Evolutionary conservation across 1,140 invertebrate species (phyloP), one percentile per base, ranked within the genome.

Genomic region (Ganaspis sp.): DNA sequence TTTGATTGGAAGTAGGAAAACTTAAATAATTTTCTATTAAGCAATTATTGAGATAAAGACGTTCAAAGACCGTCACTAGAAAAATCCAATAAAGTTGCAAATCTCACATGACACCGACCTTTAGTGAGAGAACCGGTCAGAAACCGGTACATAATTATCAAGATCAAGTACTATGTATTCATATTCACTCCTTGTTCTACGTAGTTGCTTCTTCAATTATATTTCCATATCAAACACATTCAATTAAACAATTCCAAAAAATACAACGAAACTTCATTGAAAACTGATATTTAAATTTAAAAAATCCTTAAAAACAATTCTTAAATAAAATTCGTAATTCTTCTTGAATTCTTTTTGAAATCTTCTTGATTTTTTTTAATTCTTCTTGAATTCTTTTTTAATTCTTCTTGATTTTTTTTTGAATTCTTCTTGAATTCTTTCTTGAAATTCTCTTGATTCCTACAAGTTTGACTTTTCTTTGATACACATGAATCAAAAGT

Each of bases 61-160:
- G 26, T 29, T 64, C 2, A 64, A 64, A 64, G 45, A 17, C 4
- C 15, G 12, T 6, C 9, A 64, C 5, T 17, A n/a, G 15, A 64
- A 64, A 29, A 64, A 29, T 26, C 4, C 54, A 26, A 26, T 29
- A 64, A 29, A n/a, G 12, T 29, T n/a, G 23, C 6, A 26, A 64
- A 64, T 29, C 26, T 21, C 26, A 64, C 21, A 29, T 64, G 26
- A 64, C 26, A 64, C 58, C 12, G 58, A 34, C 23, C 58, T 64
- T 64, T n/a, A 64, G 23, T 64, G 21, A 12, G 58, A 64, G 23
- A 64, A 64, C 58, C 58, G 26, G 58, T 64, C 58, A 26, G 26
- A 64, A 64, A 64, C 58, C 58, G 58, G 58, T 64, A 64, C 58
- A 26, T 64, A 29, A 64, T 64, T 64, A 64, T 64, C 58, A 64